Evolutionary conservation across 1,140 invertebrate species (phyloP), one percentile per base, ranked within the genome.

Genomic region (Aphelenchoides avenae): DNA sequence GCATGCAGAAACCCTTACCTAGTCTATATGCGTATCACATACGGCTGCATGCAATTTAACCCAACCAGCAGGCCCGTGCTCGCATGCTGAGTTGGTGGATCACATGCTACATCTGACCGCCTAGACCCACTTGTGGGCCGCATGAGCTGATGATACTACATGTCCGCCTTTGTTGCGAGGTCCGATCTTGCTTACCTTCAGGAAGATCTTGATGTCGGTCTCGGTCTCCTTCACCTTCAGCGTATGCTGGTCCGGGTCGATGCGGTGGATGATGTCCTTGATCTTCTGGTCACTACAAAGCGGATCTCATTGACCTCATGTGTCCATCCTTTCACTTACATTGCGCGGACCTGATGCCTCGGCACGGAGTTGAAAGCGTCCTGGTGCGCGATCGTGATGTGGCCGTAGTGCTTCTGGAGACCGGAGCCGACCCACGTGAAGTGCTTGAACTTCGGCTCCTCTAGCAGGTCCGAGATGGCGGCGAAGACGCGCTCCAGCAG

Each of bases 381-480:
- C 57, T 75, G 73, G 40, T 71, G 63, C 5, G 69, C 75, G 20
- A 75, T 53, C 2, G 75, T 75, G 34, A 77, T 41, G 33, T 77
- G 75, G 7, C 73, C 73, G 40, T 73, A 75, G 53, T 75, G 73
- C 40, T 77, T 77, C 44, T 75, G 73, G 0, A 75, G 59, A 24
- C 73, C 73, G 3, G 72, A 76, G 1, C 73, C 73, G 20, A 77
- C 57, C 73, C 75, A 75, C 7, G 64, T 62, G 49, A 75, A 75
- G 30, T 61, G 67, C 42, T 65, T 71, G 53, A 69, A 75, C 26
- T 75, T 52, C 6, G 66, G 66, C n/a, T 69, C 52, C 29, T 75
- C 75, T 13, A 75, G 52, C 5, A 75, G 48, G 33, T 57, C 52
- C 18, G 64, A 34, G 20, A 75, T 76, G 6, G 60, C 42, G 27